Base-by-base conservation (phyloP, 2,113 vertebrate genomes). In the Panthera uncia region DNA sequence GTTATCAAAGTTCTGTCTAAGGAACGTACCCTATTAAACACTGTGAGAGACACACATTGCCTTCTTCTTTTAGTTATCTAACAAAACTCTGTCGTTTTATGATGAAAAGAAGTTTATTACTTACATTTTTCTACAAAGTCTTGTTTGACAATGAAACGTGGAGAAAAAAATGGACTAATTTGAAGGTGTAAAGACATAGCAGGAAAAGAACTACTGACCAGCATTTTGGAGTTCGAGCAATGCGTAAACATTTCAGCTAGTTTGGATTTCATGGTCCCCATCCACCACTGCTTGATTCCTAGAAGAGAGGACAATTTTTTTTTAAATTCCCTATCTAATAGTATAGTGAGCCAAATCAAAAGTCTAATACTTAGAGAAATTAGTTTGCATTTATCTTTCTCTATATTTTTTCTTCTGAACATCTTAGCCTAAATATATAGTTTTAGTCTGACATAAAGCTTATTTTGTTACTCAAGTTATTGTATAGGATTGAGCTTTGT, bases 361-460 rank as follows among this genome's bases (percentile, higher is more conserved):
- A 96, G 1, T 68, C 52, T 78, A 83, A 81, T 87, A 63, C 14
- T 79, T 91, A 87, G 8, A 76, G 78, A 95, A 88, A 93, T 36
- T 5, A 36, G 50, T 94, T 97, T 79, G 91, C 74, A 93, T 36
- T 73, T 91, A 86, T 94, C 81, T 48, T 81, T 89, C 97, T 55
- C 13, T 95, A 71, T 41, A 71, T 85, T 94, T 88, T 83, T 41
- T 98, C 14, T 19, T 97, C 69, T 78, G n/a, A 90, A 57, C 33
- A 71, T 93, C 52, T 2, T 88, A 89, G 29, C 25, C 69, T 73
- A 95, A 97, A 91, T 36, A 86, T n/a, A 92, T 88, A 57, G 21
- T 92, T 96, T 93, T 97, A 48, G 65, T 95, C 92, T 98, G 36
- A 93, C 90, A 93, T 63, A 52, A 29, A 69, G 68, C 92, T 96